Conservation (phyloP, 2,888 invertebrate species). For the Homarus gammarus region DNA sequence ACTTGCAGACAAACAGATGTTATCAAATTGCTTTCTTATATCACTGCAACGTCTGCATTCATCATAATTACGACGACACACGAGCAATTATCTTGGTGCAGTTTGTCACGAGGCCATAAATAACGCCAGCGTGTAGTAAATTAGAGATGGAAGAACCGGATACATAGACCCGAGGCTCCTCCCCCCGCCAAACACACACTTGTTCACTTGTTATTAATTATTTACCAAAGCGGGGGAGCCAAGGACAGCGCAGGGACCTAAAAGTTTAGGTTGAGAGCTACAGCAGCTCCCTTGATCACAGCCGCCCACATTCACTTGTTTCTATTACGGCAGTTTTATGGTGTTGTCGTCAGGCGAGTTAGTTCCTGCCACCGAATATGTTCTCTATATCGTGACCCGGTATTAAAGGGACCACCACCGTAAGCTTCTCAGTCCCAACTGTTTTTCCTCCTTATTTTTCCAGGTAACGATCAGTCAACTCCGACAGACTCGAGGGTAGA, state of each 20-base stretch:
- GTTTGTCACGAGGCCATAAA: background rate
- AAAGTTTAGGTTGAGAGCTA: background rate
- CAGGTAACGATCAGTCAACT: too few species aligned
- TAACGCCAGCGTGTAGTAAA: too few species aligned
- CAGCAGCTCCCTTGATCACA: background rate
- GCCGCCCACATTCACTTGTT: background rate
- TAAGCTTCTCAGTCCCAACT: background rate
- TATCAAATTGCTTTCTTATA: background rate
- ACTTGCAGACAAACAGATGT: too few species aligned
- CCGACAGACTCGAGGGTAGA: too few species aligned
- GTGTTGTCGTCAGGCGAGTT: too few species aligned
- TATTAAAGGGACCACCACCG: background rate
- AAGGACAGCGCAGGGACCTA: background rate
- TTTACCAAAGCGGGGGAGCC: background rate
- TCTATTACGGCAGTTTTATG: too few species aligned
- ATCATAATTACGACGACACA: background rate
- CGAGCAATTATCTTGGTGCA: background rate
- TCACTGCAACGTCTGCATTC: background rate
- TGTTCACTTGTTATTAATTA: background rate
- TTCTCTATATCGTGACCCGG: background rate
- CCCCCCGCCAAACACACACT: background rate
- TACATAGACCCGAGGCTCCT: background rate
- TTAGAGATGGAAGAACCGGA: background rate
- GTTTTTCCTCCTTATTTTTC: too few species aligned
- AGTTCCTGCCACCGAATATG: too few species aligned